Conservation (phyloP, 2,888 invertebrate species). For the Hoplodrina blanda region DNA sequence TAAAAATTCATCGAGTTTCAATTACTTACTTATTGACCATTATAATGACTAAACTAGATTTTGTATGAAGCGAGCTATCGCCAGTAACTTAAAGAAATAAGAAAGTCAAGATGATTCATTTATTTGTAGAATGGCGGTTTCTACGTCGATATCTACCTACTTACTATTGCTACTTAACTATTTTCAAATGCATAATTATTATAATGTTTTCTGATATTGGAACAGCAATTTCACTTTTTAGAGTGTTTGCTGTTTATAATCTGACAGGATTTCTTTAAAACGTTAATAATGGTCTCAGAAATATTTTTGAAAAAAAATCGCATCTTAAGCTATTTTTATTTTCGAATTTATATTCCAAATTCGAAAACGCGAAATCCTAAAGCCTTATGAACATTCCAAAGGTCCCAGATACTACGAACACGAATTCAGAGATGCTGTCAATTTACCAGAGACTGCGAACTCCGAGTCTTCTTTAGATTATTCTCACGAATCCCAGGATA, state of each 20-base stretch:
- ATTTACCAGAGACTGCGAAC: conserved; percentile 76
- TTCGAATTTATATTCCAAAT: no score
- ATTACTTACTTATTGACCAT: no score
- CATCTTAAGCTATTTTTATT: no score
- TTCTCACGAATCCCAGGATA: conserved; percentile 83
- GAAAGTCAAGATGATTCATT: conserved; percentile 2
- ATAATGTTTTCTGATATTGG: background rate
- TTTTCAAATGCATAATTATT: background rate
- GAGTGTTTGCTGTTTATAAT: background rate
- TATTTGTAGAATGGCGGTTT: background rate
- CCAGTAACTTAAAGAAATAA: background rate
- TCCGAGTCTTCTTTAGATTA: conserved; percentile 86
- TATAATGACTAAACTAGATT: no score
- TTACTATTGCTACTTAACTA: background rate
- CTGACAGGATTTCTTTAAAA: background rate
- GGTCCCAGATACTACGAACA: conserved; percentile 82
- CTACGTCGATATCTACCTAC: background rate
- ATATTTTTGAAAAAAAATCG: no score
- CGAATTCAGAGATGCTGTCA: conserved; percentile 78
- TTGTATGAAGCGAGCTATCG: no score
- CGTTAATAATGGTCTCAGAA: background rate
- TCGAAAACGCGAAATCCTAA: no score
- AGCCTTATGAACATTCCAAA: conserved; percentile 36
- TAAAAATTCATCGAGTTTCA: no score
- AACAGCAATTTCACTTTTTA: background rate